These are phyloP conservation scores for Xyliphius kryptos DNA, from an alignment of 2,113 vertebrate genomes.

Conservation along the genomic window DNA sequence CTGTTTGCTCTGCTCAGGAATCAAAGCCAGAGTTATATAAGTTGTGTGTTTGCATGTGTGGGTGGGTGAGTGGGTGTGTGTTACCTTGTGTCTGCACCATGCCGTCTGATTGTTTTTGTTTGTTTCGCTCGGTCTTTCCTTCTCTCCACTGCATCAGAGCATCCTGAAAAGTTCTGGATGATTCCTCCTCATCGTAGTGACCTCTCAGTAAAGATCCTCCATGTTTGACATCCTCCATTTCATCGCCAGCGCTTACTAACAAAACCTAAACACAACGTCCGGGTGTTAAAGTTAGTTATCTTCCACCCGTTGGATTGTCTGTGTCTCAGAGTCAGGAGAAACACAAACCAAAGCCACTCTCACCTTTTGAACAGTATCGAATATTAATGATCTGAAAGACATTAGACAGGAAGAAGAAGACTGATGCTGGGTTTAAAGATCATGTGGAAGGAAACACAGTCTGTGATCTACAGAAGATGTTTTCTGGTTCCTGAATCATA, in stretches of 20 bases:
- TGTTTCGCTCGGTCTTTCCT: slow-evolving; percentile 42
- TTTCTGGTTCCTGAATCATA: no score
- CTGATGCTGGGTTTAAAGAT: no score
- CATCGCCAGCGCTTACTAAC: slow-evolving; percentile 46
- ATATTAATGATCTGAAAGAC: no score
- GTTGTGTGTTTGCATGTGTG: no score
- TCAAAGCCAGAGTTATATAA: neutral
- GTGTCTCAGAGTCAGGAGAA: no score
- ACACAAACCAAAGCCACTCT: no score
- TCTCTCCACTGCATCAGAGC: slow-evolving; percentile 69
- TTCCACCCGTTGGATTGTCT: neutral
- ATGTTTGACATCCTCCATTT: slow-evolving; percentile 27
- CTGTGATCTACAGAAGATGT: no score
- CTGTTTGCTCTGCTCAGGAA: no score
- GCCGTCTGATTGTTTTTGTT: slow-evolving; percentile 15
- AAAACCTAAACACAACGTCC: slow-evolving; percentile 44
- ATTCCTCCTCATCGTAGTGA: slow-evolving; percentile 67
- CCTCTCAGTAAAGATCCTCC: slow-evolving; percentile 54
- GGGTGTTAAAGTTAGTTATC: neutral
- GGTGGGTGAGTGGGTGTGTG: slow-evolving; percentile 7
- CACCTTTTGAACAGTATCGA: no score
- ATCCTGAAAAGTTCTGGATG: slow-evolving; percentile 71
- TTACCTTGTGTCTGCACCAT: slow-evolving; percentile 54
- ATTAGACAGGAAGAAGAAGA: no score
- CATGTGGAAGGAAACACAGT: no score